Evolutionary conservation across 2,797 vertebrate genomes (phyloP).

Genomic region (Streptopelia turtur): DNA sequence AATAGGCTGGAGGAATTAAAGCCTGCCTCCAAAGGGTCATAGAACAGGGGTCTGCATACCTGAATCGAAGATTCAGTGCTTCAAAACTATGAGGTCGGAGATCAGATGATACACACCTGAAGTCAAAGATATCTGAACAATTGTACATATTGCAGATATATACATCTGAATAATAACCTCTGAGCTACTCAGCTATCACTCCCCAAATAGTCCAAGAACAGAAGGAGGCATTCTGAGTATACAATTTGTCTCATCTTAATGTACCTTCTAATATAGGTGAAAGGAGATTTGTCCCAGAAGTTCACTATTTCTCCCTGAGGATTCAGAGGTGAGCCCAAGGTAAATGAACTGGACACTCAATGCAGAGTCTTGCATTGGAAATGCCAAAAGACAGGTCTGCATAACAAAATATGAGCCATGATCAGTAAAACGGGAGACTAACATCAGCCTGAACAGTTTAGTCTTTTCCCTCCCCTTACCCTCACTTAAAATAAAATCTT

Average conservation of each 20-base stretch:
- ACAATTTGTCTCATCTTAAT: background rate
- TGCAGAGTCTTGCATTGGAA: background rate
- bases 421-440: background rate
- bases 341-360: background rate
- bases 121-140: background rate
- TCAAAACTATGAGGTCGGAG: background rate
- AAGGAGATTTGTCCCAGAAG: background rate
- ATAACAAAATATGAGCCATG: background rate
- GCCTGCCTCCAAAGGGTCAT: accelerated
- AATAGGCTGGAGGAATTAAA: background rate
- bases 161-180: background rate
- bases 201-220: background rate
- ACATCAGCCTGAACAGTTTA: background rate
- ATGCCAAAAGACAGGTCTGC: background rate
- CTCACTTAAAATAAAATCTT: background rate
- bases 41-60: background rate
- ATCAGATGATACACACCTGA: background rate
- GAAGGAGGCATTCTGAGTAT: background rate
- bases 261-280: background rate
- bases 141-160: accelerated
- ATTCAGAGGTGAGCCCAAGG: background rate
- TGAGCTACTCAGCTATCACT: background rate
- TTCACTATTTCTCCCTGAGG: background rate
- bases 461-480: background rate
- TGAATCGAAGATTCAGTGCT: background rate